phyloP scores from a whole-genome alignment of 2,113 vertebrate genomes.

The Pica pica region DNA sequence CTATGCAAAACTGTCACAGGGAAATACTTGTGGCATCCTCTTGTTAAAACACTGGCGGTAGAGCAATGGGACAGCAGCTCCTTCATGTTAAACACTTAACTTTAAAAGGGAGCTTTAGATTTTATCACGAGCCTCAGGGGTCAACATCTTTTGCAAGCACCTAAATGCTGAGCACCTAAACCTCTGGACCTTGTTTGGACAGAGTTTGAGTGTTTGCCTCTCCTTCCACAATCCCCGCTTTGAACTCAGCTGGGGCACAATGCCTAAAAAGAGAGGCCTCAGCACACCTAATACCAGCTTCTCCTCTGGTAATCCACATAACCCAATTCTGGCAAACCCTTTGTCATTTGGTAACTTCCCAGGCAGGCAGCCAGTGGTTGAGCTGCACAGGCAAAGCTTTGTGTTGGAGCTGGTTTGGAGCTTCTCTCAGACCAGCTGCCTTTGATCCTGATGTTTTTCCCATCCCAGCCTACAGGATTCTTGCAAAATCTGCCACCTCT shows the following conservation, averaged over 20 bases:
- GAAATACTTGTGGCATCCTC: conserved; percentile 20
- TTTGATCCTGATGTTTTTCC: background rate
- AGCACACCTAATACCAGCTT: background rate
- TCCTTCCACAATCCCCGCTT: background rate
- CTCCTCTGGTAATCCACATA: background rate
- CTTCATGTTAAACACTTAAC: conserved; percentile 11
- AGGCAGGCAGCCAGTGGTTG: background rate
- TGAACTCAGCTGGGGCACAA: background rate
- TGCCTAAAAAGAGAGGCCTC: background rate
- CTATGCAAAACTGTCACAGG: background rate
- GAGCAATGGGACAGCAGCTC: conserved; percentile 27
- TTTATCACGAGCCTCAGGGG: conserved; percentile 36
- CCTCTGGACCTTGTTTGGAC: conserved; percentile 22
- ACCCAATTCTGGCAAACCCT: background rate
- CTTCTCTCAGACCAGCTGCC: background rate
- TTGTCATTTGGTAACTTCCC: background rate
- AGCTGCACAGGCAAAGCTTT: background rate
- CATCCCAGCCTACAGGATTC: background rate
- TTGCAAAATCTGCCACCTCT: background rate
- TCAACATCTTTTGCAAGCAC: conserved; percentile 57
- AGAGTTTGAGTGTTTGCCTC: background rate
- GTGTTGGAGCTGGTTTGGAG: background rate
- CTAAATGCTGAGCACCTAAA: conserved; percentile 1
- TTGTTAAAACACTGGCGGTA: conserved; percentile 51
- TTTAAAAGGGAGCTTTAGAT: conserved; percentile 54